Base-by-base conservation (phyloP, 92 coral and sea anemone species). In the Epizoanthus stellaris region DNA sequence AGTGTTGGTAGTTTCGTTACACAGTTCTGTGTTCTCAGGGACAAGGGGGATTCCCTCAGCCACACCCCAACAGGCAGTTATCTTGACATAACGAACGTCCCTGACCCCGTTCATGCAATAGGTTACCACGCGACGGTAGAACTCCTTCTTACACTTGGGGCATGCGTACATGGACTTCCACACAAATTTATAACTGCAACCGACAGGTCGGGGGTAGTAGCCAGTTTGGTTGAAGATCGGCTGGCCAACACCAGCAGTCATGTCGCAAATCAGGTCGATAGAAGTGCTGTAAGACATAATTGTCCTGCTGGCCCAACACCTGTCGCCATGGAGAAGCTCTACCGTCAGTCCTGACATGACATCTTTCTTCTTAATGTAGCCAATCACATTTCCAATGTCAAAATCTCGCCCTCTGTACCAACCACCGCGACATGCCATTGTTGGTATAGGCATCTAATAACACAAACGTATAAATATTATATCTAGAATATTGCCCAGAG, bases 91-190 rank as follows among this genome's bases (percentile, higher is more conserved):
- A 6, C 94, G 88, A 42, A 94, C 85, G 23, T 88, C 86, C 13
- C 84, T 90, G 3, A 82, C 58, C 0, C 98, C 98, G 72, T 92
- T 87, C 63, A 88, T 70, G 88, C 98, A 92, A 57, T 83, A 82
- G 62, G 93, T 88, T 16, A 14, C 54, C 73, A 92, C 85, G 43
- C 80, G 70, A 47, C 81, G 87, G 40, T 85, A 85, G 81, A 92
- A 91, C 59, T 70, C 64, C 59, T 73, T 36, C 14, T 77, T 86
- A 74, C 98, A 94, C 75, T 77, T 80, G 40, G 98, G 98, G 76
- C 98, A 94, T 66, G 98, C 98, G 88, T 92, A 94, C 85, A 92
- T 85, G 38, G 98, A 94, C 73, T 74, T 85, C 98, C 98, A 94
- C 40, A 90, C 85, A 16, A 94, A 81, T 80, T 62, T 62, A 70